Percentiles rank a stretch among this genome's conserved stretches.
Evolutionary conservation across 2,113 vertebrate species (phyloP).

Genomic region (Equus przewalskii): DNA sequence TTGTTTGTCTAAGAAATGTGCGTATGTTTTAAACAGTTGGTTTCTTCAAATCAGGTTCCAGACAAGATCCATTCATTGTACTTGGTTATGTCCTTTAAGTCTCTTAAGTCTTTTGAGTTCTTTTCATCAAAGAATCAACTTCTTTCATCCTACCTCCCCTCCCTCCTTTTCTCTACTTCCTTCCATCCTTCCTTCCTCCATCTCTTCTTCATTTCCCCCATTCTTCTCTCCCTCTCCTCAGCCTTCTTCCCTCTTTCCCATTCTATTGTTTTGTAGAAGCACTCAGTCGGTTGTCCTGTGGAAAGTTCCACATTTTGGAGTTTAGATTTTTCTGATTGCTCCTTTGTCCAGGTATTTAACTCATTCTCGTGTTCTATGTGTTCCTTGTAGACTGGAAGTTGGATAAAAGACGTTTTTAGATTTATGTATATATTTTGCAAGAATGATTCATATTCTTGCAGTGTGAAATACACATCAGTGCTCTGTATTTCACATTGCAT

Average conservation of each 20-base stretch:
- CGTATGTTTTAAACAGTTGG: neutral
- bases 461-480: neutral
- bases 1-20: neutral
- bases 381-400: neutral
- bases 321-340: neutral
- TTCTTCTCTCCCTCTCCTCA: neutral
- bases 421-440: neutral
- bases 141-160: too few relatives aligned
- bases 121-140: neutral
- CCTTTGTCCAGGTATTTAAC: neutral
- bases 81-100: neutral
- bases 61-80: neutral
- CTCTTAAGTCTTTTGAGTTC: neutral
- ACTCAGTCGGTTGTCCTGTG: neutral
- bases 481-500: neutral
- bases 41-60: slow-evolving; percentile 29
- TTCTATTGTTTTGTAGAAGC: neutral
- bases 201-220: neutral
- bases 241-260: neutral
- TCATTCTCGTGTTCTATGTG: neutral
- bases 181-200: neutral
- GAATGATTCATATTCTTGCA: neutral
- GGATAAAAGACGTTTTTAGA: neutral
- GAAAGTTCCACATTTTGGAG: neutral
- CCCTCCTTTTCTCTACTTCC: too few relatives aligned